A percentile compares a stretch with the other conserved stretches of the same genome.
These are phyloP conservation scores for Eurosta solidaginis DNA, from an alignment of 1,140 invertebrate genomes.

Conservation along the genomic window DNA sequence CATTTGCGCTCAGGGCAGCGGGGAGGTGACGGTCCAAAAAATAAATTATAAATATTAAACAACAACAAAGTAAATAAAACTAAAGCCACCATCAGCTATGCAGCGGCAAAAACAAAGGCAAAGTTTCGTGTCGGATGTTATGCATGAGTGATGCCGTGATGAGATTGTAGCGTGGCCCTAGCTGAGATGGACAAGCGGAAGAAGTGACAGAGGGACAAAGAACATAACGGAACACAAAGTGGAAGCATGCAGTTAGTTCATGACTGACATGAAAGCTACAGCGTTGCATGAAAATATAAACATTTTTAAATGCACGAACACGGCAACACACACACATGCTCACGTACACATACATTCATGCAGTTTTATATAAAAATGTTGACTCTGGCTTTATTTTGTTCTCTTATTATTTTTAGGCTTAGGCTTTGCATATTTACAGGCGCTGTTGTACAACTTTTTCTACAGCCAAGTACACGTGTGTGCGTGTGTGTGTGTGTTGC, in stretches of 20 bases:
- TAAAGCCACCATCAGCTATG: neutral
- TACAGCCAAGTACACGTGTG: neutral
- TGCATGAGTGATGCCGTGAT: neutral
- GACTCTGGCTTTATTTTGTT: neutral
- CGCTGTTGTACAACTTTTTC: neutral
- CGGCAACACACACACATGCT: neutral
- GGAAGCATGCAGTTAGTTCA: neutral
- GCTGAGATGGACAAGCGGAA: too few species aligned
- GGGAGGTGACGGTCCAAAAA: too few species aligned
- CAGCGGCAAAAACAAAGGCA: slow-evolving; percentile 8
- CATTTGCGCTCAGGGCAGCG: too few species aligned
- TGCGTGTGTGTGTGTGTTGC: too few species aligned
- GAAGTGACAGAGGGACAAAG: too few species aligned
- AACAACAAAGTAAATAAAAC: neutral
- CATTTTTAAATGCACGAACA: neutral
- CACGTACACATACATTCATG: neutral
- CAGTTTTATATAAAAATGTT: neutral
- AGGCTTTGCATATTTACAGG: neutral
- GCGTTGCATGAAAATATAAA: neutral
- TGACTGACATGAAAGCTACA: neutral
- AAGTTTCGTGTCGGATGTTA: neutral
- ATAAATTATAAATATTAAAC: too few species aligned
- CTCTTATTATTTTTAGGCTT: neutral
- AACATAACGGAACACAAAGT: too few species aligned
- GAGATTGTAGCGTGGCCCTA: too few species aligned